These are phyloP conservation scores for Poecile atricapillus DNA, from an alignment of 2,113 vertebrate species.

Conservation along the genomic window DNA sequence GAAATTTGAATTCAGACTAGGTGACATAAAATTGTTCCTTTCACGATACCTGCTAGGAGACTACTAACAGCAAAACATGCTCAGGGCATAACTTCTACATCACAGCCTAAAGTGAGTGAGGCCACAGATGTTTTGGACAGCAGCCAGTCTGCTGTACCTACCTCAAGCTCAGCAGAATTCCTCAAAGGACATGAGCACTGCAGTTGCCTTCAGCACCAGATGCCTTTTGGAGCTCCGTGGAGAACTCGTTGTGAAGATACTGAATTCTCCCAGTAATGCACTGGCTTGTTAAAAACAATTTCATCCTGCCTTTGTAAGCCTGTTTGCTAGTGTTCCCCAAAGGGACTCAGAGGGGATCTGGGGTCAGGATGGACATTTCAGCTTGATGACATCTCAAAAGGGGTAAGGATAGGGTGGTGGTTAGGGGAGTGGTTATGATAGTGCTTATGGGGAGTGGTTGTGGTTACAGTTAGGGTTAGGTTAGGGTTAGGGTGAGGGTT, in stretches of 20 bases:
- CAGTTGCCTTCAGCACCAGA: background rate
- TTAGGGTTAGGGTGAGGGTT: too few relatives aligned
- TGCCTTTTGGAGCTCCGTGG: background rate
- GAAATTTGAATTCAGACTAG: background rate
- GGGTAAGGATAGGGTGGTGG: too few relatives aligned
- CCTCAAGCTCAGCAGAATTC: background rate
- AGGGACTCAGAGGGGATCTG: background rate
- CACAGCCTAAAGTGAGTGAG: background rate
- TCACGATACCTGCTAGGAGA: background rate
- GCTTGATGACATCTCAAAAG: background rate
- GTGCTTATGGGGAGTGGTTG: too few relatives aligned
- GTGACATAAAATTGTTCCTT: background rate
- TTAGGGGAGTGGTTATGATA: too few relatives aligned
- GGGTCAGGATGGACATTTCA: background rate
- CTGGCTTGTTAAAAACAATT: background rate
- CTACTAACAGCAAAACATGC: background rate
- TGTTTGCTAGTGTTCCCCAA: background rate
- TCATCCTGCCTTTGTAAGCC: background rate
- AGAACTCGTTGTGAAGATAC: background rate
- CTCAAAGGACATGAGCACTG: fast-evolving
- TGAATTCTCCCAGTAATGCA: background rate
- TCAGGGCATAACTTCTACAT: background rate
- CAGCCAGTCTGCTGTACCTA: background rate
- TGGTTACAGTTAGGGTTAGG: too few relatives aligned
- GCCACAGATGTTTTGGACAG: background rate